Base-by-base conservation (phyloP, 1,140 invertebrate species). In the Calliphora vicina region DNA sequence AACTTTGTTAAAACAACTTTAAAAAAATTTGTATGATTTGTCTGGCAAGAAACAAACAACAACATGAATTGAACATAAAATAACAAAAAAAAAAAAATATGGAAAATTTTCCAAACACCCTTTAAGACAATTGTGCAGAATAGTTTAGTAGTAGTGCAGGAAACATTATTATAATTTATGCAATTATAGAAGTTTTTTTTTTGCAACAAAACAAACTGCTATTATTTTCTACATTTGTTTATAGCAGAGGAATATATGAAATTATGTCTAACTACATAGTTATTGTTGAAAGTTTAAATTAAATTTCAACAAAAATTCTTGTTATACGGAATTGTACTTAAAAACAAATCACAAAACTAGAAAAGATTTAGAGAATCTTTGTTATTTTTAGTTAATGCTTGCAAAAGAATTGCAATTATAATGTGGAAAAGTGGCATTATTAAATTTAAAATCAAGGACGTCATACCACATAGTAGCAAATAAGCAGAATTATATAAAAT, bases 221-320 rank as follows among this genome's bases (percentile, higher is more conserved):
- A 57, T 50, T 57, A 57, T 57, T 57, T 57, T 3, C 12, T 15
- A n/a, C 45, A 57, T 15, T 10, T 17, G 17, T 13, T 15, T 57
- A 17, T 57, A 57, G 17, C 8, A 35, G 35, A 35, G 35, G 4
- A 57, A 15, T 57, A n/a, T 17, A 57, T 15, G 45, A 13, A 57
- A 57, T 57, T n/a, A 57, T 57, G 35, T 35, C 35, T 35, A 57
- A n/a, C 17, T 57, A 5, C 12, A 8, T 43, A 57, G 45, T 57
- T 57, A 57, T 57, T 57, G 45, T 57, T 57, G 45, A 57, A 57
- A 57, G 45, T 57, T 57, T 57, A 57, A 57, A 57, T 57, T 57
- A 57, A 57, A 57, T 57, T 57, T n/a, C 45, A 35, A 8, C 35
- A 17, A 57, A 12, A 43, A 57, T 57, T 57, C 17, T 57, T 57